Percentiles rank a stretch among this genome's conserved stretches.
These are phyloP conservation scores for Heliornis fulica DNA, from an alignment of 2,113 vertebrate genomes.

Conservation along the genomic window DNA sequence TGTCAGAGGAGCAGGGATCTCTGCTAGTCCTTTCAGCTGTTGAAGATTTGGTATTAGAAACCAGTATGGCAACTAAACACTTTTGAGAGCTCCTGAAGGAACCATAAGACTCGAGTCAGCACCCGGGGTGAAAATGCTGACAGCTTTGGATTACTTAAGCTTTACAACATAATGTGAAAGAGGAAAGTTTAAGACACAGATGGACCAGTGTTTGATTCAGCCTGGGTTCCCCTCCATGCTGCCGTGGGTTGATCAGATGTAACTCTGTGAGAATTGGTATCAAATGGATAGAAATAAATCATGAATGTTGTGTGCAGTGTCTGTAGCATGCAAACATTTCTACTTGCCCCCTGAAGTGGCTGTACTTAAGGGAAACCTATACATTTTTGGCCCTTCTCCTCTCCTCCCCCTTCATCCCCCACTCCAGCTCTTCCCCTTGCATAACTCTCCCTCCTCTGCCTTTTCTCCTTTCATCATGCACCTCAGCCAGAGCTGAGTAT, in stretches of 20 bases:
- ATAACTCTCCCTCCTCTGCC: neutral
- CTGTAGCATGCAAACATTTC: neutral
- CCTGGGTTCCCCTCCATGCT: neutral
- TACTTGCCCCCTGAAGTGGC: neutral
- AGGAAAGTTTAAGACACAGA: neutral
- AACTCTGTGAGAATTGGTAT: neutral
- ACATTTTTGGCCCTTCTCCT: neutral
- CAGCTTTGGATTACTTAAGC: neutral
- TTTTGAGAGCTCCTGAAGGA: neutral
- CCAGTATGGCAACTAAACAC: neutral
- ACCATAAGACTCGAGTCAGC: neutral
- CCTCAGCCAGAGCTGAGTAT: neutral
- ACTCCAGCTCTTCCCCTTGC: neutral
- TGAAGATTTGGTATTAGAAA: neutral
- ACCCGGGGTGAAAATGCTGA: neutral
- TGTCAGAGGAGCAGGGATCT: neutral
- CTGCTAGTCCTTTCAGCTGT: neutral
- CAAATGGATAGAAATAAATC: neutral
- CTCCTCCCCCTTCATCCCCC: neutral
- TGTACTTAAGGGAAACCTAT: neutral
- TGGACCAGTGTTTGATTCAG: neutral
- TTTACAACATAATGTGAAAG: neutral
- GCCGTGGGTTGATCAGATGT: neutral
- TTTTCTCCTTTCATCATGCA: neutral
- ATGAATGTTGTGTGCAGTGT: rapidly evolving